Base-by-base conservation (phyloP, 1,140 invertebrate species). In the Nephila pilipes region DNA sequence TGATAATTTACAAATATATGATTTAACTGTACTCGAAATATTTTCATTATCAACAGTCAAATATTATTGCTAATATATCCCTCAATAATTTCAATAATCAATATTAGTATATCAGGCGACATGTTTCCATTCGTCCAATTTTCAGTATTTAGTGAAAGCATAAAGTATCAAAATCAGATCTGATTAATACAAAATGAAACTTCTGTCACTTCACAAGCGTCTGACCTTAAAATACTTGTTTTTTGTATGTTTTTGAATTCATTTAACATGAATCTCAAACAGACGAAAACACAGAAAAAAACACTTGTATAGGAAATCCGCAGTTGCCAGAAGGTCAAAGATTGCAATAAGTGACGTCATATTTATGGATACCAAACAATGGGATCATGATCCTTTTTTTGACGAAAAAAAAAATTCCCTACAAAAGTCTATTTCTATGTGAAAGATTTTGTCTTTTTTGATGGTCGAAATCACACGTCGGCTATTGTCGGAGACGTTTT, bases 271-370 rank as follows among this genome's bases (percentile, higher is more conserved):
- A 65, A 14, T 65, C 22, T 65, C 10, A 12, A 65, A 65, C 16
- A 65, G 10, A 65, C 22, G 25, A 25, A 8, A n/a, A 65, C 16
- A 65, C 22, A 25, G 25, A 25, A 22, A n/a, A n/a, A 14, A 12
- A 12, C n/a, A 14, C 25, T 25, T 25, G 25, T n/a, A 8, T n/a
- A 65, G 63, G 63, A 65, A 65, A 65, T 65, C 63, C 63, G n/a
- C 63, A 65, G 63, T 65, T 65, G n/a, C n/a, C 10, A 65, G 63
- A 65, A 65, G 63, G 63, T 65, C 63, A 65, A 29, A 65, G 60
- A 63, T 65, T 65, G 63, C 25, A 2, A 25, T 25, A 65, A 65
- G 25, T 65, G 63, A 65, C 63, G 63, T 65, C 63, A 65, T 25
- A 25, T 65, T 65, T 65, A 65, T 65, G 25, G 63, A 29, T 25